Base-by-base conservation (phyloP, 2,113 vertebrate genomes). In the Tyto alba region DNA sequence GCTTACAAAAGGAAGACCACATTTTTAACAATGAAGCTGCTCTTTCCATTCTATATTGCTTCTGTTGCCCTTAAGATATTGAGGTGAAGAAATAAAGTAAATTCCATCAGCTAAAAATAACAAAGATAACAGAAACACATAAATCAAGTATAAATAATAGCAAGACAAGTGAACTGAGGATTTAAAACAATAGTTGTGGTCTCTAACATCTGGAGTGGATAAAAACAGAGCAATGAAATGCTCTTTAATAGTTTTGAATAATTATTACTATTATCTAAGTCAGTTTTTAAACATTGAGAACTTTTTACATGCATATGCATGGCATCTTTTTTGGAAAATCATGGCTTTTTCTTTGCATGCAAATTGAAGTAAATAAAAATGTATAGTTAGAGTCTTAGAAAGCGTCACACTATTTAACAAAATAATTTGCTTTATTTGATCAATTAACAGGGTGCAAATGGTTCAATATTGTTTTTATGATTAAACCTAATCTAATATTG, bases 61-160 rank as follows among this genome's bases (percentile, higher is more conserved):
- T 93, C 63, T 88, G 57, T 67, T 97, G 96, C 93, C 95, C 95
- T 96, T 95, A 84, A 96, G 95, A 96, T 96, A 97, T 93, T 94
- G 95, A 90, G 94, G 92, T 96, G 96, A 97, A 96, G 84, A 96
- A 96, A 94, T 96, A 64, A 94, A 91, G 45, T 81, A 92, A 95
- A 95, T 97, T 96, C 93, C 66, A 97, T 97, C 95, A 91, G 45
- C 88, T 95, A 95, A 94, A 96, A 96, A 95, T 93, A 96, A 93
- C 75, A 94, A 89, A 94, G 95, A 96, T 96, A 96, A 93, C 84
- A 92, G 88, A 96, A 89, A 77, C 87, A 85, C 95, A 97, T 97
- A 97, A 95, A 97, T 97, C 96, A 97, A 92, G 20, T 85, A 80
- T 89, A 95, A 94, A 72, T 93, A 95, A 88, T 90, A 93, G 53